Evolutionary conservation across 2,113 vertebrate species (phyloP).

Genomic region (Vicugna pacos): DNA sequence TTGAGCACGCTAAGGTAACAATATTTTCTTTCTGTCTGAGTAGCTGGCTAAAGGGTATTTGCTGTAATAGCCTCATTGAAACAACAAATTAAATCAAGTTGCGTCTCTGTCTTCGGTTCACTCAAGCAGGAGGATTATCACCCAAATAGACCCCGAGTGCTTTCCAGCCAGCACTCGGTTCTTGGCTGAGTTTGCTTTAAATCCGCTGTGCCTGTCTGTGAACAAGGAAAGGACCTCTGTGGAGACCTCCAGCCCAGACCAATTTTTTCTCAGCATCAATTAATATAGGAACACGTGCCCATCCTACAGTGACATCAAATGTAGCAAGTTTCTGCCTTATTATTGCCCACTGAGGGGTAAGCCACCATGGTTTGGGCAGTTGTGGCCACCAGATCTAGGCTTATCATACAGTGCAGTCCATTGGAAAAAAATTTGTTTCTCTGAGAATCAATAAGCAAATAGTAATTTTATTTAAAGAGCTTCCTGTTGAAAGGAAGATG

Average conservation of each 20-base stretch:
- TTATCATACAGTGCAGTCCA: not conserved
- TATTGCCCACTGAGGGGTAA: not conserved
- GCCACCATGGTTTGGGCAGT: not conserved
- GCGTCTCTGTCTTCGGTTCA: slow-evolving; percentile 40
- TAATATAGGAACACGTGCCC: slow-evolving; percentile 74
- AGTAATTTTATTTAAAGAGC: not conserved
- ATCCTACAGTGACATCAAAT: slow-evolving; percentile 51
- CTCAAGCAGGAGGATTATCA: slow-evolving; percentile 55
- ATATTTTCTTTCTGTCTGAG: slow-evolving; percentile 22
- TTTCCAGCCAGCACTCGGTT: slow-evolving; percentile 28
- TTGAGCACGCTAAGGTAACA: not conserved
- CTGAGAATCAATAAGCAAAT: slow-evolving; percentile 34
- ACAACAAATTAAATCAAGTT: slow-evolving; percentile 74
- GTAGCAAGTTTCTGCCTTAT: not conserved
- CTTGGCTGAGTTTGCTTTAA: slow-evolving; percentile 68
- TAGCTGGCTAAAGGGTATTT: slow-evolving; percentile 67
- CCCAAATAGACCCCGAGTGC: not conserved
- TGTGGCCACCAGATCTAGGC: not conserved
- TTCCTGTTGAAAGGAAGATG: not conserved
- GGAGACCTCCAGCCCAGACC: slow-evolving; percentile 56
- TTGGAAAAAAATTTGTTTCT: not conserved
- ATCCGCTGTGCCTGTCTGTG: slow-evolving; percentile 67
- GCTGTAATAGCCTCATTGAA: slow-evolving; percentile 57
- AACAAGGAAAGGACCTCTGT: slow-evolving; percentile 78
- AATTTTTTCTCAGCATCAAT: slow-evolving; percentile 66